A percentile compares a stretch with the other conserved stretches of the same genome.
Conservation (phyloP, 2,113 vertebrate genomes). For the Clupea harengus region DNA sequence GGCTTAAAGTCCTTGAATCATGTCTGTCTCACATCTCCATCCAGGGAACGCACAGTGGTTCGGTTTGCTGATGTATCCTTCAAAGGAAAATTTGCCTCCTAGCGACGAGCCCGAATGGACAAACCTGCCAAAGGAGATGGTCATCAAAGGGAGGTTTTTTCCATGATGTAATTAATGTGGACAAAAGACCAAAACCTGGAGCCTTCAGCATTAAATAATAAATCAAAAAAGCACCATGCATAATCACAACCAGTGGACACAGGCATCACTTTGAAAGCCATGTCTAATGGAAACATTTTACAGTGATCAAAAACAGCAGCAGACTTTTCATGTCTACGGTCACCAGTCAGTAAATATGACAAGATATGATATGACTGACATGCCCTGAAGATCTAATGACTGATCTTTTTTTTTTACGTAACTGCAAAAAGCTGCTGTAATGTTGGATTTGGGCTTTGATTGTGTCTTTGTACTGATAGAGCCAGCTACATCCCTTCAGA, state of each 20-base stretch:
- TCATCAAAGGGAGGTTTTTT: conserved; percentile 16
- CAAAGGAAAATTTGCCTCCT: conserved; percentile 15
- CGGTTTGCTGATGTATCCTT: conserved; percentile 9
- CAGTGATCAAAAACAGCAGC: background rate
- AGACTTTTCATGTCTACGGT: background rate
- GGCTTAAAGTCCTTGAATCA: background rate
- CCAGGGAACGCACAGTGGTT: background rate
- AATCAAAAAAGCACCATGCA: background rate
- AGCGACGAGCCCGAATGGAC: conserved; percentile 10
- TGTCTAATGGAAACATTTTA: background rate
- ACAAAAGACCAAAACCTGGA: conserved; percentile 8
- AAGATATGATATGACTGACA: background rate
- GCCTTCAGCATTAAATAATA: conserved; percentile 18
- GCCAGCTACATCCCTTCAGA: background rate
- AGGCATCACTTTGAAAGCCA: background rate
- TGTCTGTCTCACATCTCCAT: conserved; percentile 2
- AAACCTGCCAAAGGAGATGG: conserved; percentile 12
- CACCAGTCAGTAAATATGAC: conserved; percentile 4
- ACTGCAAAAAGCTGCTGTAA: background rate
- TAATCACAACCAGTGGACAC: background rate
- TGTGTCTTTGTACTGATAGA: background rate
- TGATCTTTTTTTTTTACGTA: background rate
- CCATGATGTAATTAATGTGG: conserved; percentile 8
- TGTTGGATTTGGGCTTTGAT: conserved; percentile 6
- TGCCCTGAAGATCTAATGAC: background rate